Evolutionary conservation across 30 jellyfish, hydroid and myxozoan genomes (phyloP).

Genomic region (Catostylus mosaicus): DNA sequence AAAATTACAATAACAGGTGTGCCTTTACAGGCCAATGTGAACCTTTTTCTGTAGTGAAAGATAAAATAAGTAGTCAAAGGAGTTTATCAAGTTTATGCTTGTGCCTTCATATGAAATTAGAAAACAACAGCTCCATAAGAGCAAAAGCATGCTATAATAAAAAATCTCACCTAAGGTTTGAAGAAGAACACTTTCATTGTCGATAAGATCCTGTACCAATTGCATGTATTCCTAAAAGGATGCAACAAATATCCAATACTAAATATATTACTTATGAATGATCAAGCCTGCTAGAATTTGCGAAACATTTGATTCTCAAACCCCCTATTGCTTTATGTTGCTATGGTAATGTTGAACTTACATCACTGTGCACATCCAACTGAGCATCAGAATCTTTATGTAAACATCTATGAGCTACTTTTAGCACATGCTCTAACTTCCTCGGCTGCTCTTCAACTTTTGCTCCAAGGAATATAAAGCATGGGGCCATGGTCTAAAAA

Average conservation of each 20-base stretch:
- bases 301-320: no score
- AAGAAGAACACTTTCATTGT: constrained; percentile 89
- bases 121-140: no score
- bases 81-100: no score
- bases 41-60: neutral
- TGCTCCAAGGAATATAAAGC: constrained; percentile 92
- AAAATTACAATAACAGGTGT: no score
- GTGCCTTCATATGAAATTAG: no score
- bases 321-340: no score
- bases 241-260: neutral
- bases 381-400: constrained; percentile 82
- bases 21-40: neutral
- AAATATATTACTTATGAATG: no score
- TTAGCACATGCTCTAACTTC: constrained; percentile 85
- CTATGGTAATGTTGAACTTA: constrained; percentile 11
- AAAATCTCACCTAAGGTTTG: constrained; percentile 94
- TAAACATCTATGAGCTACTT: constrained; percentile 79
- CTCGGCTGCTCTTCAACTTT: constrained; percentile 95
- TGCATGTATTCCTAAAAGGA: constrained; percentile 86
- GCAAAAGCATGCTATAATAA: no score
- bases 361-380: constrained; percentile 86
- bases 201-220: constrained; percentile 78
- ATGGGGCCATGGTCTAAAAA: constrained; percentile 91
- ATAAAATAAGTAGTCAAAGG: no score
- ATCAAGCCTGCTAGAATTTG: no score